Evolutionary conservation across 2,797 vertebrate species (phyloP), one percentile per base, ranked within the genome.

Genomic region (Hozukius guyotensis): DNA sequence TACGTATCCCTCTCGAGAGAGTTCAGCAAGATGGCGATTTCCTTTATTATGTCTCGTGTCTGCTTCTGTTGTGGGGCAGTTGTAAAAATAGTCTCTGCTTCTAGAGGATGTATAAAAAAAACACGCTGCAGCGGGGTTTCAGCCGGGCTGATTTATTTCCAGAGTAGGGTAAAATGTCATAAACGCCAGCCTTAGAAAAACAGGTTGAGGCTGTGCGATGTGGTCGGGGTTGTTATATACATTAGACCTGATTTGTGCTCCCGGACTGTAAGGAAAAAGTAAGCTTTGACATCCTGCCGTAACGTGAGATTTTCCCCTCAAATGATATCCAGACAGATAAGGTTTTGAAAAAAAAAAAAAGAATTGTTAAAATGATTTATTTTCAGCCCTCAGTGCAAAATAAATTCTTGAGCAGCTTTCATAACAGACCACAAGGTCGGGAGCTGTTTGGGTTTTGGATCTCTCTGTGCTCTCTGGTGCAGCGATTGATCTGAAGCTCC

Each of bases 11-110:
- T 77, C 91, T 88, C 84, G 4, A 52, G 92, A 90, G 88, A 90
- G 75, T 88, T 93, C 84, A 90, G 92, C 85, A 83, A 91, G 94
- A 92, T 92, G 92, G 90, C 75, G 85, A 91, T 95, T 95, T 95
- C 94, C 95, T 95, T 95, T 96, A 94, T 96, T 96, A 91, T 93
- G 85, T 93, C 94, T 96, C 90, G 49, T 89, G 88, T 92, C 93
- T 95, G 88, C 92, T 89, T 93, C 93, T 95, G 87, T 95, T 93
- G 92, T 93, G 85, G 74, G 91, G 84, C 90, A 88, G 83, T 89
- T 96, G 92, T 95, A 95, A 96, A 96, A 96, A 93, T 94, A 96
- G 88, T 89, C 92, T 81, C 79, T 82, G 89, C 85, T 92, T 94
- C 84, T 78, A 87, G 91, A 93, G 94, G 93, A 94, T 90, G 85